Base-by-base conservation (phyloP, 2,797 vertebrate species). In the Myripristis jacobus region DNA sequence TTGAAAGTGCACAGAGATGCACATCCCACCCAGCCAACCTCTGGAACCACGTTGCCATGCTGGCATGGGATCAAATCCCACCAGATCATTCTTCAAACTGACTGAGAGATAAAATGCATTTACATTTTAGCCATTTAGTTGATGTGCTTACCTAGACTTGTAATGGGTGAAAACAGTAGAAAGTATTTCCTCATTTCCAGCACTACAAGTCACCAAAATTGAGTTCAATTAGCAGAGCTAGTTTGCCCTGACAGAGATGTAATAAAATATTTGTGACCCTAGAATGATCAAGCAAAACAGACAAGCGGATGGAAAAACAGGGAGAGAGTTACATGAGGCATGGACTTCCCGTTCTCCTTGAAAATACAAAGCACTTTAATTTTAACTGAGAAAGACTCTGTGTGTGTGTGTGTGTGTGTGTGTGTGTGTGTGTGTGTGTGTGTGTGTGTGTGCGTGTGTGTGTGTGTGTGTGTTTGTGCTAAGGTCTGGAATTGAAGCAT, bases 401-500 rank as follows among this genome's bases (percentile, higher is more conserved):
- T n/a, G n/a, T n/a, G n/a, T n/a, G n/a, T n/a, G n/a, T n/a, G n/a
- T n/a, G n/a, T n/a, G n/a, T n/a, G n/a, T n/a, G n/a, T n/a, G n/a
- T n/a, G n/a, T n/a, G n/a, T n/a, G n/a, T n/a, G n/a, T n/a, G n/a
- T n/a, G n/a, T n/a, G n/a, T n/a, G n/a, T n/a, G n/a, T n/a, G n/a
- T n/a, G n/a, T n/a, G n/a, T n/a, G n/a, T n/a, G n/a, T n/a, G n/a
- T n/a, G n/a, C n/a, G n/a, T n/a, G 52, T 10, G 16, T 62, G 72
- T 36, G 69, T 56, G 38, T 34, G 36, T 46, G 61, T 55, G 38
- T 41, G 56, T 73, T 52, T 46, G 21, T 69, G 41, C 57, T 51
- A 12, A 8, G 43, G 56, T 67, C 77, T 83, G 77, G 84, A 89
- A 91, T 85, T 85, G 87, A 86, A 88, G 88, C 88, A 89, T 92